Evolutionary conservation across 2,888 invertebrate genomes (phyloP).

Genomic region (Herminia tarsipennalis): DNA sequence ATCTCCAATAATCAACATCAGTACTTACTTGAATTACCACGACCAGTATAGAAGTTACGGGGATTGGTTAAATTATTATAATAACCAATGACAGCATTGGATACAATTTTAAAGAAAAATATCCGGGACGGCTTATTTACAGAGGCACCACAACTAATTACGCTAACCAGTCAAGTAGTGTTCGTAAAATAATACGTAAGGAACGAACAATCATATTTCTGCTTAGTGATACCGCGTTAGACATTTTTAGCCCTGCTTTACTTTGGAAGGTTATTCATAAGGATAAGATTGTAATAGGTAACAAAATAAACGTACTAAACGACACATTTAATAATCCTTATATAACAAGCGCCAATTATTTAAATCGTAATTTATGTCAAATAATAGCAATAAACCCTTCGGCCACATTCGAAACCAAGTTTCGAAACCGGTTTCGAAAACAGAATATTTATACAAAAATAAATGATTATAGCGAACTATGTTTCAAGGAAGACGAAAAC

Average conservation of each 20-base stretch:
- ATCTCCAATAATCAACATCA: background rate
- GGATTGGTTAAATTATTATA: constrained; percentile 21
- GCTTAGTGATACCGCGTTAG: constrained; percentile 5
- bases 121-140: background rate
- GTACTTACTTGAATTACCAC: background rate
- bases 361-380: constrained; percentile 23
- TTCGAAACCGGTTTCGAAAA: too few relatives aligned
- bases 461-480: background rate
- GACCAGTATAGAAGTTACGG: constrained; percentile 8
- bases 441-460: too few relatives aligned
- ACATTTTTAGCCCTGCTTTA: constrained; percentile 18
- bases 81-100: constrained; percentile 7
- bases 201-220: constrained; percentile 23
- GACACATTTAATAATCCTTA: constrained; percentile 9
- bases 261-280: constrained; percentile 22
- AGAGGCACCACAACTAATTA: constrained; percentile 16
- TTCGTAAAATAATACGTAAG: constrained; percentile 14
- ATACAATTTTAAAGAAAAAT: background rate
- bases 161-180: constrained; percentile 7
- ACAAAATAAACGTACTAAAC: too few relatives aligned
- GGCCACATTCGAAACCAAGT: too few relatives aligned
- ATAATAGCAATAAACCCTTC: constrained; percentile 18
- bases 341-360: constrained; percentile 18
- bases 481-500: constrained; percentile 6
- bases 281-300: constrained; percentile 19